Evolutionary conservation across 2,888 invertebrate genomes (phyloP).

Genomic region (Melanostoma scalare): DNA sequence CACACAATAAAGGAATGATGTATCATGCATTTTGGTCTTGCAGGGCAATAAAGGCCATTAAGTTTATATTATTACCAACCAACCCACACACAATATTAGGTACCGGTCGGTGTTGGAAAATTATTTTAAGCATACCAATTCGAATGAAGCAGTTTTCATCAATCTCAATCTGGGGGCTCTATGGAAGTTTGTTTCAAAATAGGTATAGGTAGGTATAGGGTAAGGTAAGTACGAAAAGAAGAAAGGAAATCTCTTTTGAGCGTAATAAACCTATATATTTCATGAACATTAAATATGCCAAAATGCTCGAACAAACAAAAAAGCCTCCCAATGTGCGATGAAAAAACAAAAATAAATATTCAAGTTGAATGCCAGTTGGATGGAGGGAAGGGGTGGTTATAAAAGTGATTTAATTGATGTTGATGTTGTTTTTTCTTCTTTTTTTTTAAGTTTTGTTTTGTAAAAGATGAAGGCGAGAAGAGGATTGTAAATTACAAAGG

Average conservation of each 20-base stretch:
- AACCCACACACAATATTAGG: background rate
- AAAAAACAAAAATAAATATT: background rate
- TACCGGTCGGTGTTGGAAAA: conserved; percentile 11
- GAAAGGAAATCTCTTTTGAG: background rate
- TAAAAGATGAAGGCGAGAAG: conserved; percentile 35
- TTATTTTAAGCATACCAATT: conserved; percentile 39
- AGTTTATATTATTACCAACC: conserved; percentile 37
- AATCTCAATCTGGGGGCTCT: conserved; percentile 39
- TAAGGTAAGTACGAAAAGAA: background rate
- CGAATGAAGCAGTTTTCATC: conserved; percentile 45
- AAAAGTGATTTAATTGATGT: conserved; percentile 59
- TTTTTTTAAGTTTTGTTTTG: background rate
- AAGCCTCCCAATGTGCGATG: conserved; percentile 5
- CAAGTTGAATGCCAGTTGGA: conserved; percentile 17
- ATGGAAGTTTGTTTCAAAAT: conserved; percentile 7
- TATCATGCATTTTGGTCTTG: conserved; percentile 35
- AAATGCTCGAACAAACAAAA: background rate
- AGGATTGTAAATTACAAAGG: conserved; percentile 55
- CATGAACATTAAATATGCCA: conserved; percentile 38
- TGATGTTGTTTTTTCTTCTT: conserved; percentile 32
- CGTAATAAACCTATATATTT: conserved; percentile 37
- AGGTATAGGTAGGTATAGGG: background rate
- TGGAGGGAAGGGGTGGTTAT: conserved; percentile 1
- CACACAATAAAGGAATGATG: conserved; percentile 35
- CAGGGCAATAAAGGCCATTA: conserved; percentile 50